phyloP scores from a whole-genome alignment of 2,113 vertebrate species.

The Mirounga angustirostris region DNA sequence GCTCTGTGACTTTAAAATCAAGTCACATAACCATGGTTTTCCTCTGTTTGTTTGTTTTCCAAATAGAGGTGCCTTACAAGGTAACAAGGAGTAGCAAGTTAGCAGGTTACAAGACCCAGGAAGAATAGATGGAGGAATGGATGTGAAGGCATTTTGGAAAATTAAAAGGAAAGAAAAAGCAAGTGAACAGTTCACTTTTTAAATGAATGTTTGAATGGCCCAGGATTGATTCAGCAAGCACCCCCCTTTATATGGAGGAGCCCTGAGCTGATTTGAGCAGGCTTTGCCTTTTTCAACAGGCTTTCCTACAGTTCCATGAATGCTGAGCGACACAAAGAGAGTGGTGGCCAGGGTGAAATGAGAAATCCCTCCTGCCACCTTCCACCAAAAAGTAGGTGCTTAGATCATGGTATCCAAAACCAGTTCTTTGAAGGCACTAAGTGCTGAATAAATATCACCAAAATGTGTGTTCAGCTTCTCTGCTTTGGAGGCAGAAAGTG shows the following conservation, averaged over 20 bases:
- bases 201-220: background rate
- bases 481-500: constrained; percentile 64
- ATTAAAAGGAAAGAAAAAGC: constrained; percentile 33
- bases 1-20: constrained; percentile 20
- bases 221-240: background rate
- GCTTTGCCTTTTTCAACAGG: constrained; percentile 9
- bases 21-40: background rate
- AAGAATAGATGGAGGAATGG: background rate
- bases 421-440: constrained; percentile 11
- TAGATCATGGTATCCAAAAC: constrained; percentile 83
- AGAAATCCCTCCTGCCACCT: constrained; percentile 67
- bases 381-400: constrained; percentile 58
- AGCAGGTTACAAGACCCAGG: background rate
- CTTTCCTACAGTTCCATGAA: background rate
- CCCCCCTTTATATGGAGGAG: background rate
- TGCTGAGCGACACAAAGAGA: background rate
- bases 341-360: constrained; percentile 47
- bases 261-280: background rate
- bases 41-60: constrained; percentile 26
- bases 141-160: background rate
- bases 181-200: background rate
- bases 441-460: constrained; percentile 68
- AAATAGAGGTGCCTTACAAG: background rate
- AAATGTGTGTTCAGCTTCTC: constrained; percentile 70
- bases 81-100: background rate